These are phyloP conservation scores for Euschistus heros DNA, from an alignment of 1,140 invertebrate genomes.

Conservation along the genomic window DNA sequence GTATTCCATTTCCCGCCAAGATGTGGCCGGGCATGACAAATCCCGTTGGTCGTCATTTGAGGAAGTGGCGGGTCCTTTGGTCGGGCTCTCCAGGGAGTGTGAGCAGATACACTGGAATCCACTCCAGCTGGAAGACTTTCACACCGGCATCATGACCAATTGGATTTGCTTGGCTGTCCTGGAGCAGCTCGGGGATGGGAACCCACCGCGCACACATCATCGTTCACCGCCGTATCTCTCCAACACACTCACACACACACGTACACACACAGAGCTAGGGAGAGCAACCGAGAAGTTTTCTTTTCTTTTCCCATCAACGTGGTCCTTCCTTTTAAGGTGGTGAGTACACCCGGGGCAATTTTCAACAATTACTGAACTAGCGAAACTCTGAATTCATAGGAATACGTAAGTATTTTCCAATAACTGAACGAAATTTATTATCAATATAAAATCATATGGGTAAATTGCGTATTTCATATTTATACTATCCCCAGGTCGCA, in stretches of 20 bases:
- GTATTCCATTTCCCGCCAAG: no score
- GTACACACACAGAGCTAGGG: background rate
- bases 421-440: no score
- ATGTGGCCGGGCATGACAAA: background rate
- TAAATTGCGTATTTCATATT: no score
- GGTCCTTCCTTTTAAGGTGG: background rate
- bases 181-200: background rate
- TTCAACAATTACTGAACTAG: background rate
- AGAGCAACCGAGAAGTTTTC: no score
- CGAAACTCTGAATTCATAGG: no score
- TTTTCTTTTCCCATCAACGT: background rate
- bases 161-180: conserved; percentile 2
- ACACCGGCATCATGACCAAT: conserved; percentile 4
- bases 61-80: background rate
- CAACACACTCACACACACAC: background rate
- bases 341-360: no score
- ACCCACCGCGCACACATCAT: conserved; percentile 1
- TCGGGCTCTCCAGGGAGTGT: background rate
- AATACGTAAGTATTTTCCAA: no score
- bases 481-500: no score
- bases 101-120: conserved; percentile 9
- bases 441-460: no score
- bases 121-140: background rate
- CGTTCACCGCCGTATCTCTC: background rate
- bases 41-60: background rate